A percentile compares a stretch with the other conserved stretches of the same genome.
Evolutionary conservation across 2,797 vertebrate species (phyloP).

Genomic region (Chelmon rostratus): DNA sequence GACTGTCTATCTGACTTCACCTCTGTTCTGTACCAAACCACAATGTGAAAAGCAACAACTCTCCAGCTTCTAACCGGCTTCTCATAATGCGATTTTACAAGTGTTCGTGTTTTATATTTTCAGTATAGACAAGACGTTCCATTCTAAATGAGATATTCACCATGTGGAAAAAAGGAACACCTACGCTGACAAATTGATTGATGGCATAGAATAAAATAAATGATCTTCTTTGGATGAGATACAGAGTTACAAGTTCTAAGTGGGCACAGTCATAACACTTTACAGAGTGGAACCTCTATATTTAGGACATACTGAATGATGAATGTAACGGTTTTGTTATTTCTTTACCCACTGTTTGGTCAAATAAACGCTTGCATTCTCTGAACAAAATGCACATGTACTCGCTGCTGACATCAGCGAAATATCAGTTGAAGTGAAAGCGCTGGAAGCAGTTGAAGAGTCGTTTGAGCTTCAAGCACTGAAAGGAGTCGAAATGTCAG

Average conservation of each 20-base stretch:
- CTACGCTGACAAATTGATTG: constrained; percentile 67
- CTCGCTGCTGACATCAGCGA: not conserved
- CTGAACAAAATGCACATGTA: not conserved
- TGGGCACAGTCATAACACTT: constrained; percentile 40
- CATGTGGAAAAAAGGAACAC: constrained; percentile 47
- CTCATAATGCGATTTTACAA: constrained; percentile 48
- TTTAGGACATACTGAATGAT: constrained; percentile 23
- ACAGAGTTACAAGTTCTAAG: constrained; percentile 17
- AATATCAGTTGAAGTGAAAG: not conserved
- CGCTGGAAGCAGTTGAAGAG: not conserved
- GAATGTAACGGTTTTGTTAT: constrained; percentile 18
- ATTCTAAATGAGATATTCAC: constrained; percentile 47
- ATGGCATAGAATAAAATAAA: constrained; percentile 60
- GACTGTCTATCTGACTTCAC: constrained; percentile 69
- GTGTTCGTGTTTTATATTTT: constrained; percentile 48
- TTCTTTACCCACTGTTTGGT: not conserved
- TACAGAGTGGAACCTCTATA: constrained; percentile 27
- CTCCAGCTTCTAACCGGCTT: constrained; percentile 30
- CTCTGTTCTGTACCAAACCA: constrained; percentile 62
- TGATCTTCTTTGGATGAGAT: constrained; percentile 42
- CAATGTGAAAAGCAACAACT: constrained; percentile 55
- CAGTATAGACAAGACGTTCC: constrained; percentile 35
- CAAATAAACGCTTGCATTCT: accelerated
- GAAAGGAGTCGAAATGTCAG: not conserved
- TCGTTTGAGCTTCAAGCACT: not conserved